Evolutionary conservation across 2,888 invertebrate species (phyloP), one percentile per base, ranked within the genome.

Genomic region (Cyclophora punctaria): DNA sequence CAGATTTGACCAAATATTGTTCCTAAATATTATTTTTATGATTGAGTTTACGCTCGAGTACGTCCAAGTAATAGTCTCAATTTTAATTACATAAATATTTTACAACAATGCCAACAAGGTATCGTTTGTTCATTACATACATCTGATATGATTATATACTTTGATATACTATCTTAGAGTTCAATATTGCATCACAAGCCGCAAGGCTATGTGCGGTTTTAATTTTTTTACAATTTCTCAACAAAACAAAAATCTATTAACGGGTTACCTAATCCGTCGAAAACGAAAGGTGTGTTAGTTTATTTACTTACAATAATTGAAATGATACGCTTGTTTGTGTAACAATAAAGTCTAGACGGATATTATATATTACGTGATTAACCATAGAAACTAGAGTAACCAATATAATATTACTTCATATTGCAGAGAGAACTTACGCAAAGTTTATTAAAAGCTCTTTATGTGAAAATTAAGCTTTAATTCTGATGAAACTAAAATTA

Each of bases 221-320:
- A 20, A 20, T 20, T 37, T 79, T 75, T 78, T 79, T 77, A 74
- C 64, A 67, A 60, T 80, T 75, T 76, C 73, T 70, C 69, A 78
- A 77, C 63, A 62, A 66, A 75, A 71, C 67, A 69, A 71, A 73
- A 71, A 56, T 60, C 64, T 65, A 68, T 63, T 69, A 68, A 52
- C 64, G 65, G 68, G 78, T 84, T 83, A 77, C 83, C 81, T 83
- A 83, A 84, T 83, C 82, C 78, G 62, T 62, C 62, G 66, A 69
- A 75, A 78, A 75, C 61, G 75, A 78, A 80, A 78, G 72, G 73
- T 62, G 59, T 64, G 63, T 67, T 69, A 67, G 67, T 73, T 50
- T 72, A 74, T 72, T 73, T 68, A 67, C 63, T 67, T 69, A 68
- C 64, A 55, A 69, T 83, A 83, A 83, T 84, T 83, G 80, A 76